These are phyloP conservation scores for Cristatella mucedo DNA, from an alignment of 2,888 invertebrate genomes.

Conservation along the genomic window DNA sequence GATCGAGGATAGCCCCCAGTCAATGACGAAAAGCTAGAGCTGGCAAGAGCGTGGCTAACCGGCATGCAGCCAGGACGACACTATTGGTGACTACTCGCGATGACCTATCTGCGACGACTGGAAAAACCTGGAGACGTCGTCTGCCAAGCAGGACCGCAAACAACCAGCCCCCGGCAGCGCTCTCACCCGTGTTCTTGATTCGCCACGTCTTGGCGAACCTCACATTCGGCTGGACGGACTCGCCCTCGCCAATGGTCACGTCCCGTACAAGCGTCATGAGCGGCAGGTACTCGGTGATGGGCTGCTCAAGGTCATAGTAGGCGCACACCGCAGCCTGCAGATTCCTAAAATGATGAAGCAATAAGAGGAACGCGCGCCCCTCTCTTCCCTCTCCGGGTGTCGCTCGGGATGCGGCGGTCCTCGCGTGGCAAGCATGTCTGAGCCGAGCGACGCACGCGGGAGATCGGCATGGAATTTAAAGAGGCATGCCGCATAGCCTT, in stretches of 20 bases:
- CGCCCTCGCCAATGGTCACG: conserved; percentile 59
- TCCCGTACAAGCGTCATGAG: conserved; percentile 57
- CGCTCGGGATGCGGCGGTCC: too few relatives aligned
- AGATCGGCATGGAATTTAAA: too few relatives aligned
- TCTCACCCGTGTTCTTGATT: conserved; percentile 69
- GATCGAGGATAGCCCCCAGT: too few relatives aligned
- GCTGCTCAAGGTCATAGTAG: conserved; percentile 72
- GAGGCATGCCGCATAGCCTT: neutral
- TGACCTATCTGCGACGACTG: too few relatives aligned
- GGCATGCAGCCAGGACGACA: neutral
- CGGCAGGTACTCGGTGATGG: conserved; percentile 44
- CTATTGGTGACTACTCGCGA: neutral
- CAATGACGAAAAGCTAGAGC: too few relatives aligned
- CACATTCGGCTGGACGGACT: conserved; percentile 54
- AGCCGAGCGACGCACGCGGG: too few relatives aligned
- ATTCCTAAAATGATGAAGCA: conserved; percentile 82
- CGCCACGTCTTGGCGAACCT: conserved; percentile 75
- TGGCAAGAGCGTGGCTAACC: too few relatives aligned
- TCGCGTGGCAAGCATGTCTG: too few relatives aligned
- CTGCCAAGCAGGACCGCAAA: too few relatives aligned
- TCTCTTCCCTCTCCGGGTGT: too few relatives aligned
- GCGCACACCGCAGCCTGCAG: conserved; percentile 87
- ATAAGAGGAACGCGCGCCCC: too few relatives aligned
- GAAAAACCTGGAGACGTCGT: too few relatives aligned
- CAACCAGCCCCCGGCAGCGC: neutral